phyloP scores from a whole-genome alignment of 1,140 invertebrate species.

The Latrodectus geometricus region DNA sequence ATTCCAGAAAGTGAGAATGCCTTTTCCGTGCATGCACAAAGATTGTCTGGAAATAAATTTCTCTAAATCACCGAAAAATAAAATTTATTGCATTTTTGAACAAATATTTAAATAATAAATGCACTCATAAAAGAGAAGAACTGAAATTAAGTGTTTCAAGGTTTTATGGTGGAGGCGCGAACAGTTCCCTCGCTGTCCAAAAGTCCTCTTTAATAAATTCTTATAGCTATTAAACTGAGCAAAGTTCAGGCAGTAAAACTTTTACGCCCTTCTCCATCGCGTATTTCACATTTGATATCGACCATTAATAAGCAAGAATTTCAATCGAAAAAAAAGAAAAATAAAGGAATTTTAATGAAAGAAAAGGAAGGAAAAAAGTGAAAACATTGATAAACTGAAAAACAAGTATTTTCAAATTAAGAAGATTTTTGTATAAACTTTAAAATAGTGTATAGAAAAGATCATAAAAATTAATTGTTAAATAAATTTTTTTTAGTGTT shows the following conservation, averaged over 20 bases:
- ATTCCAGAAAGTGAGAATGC: not conserved
- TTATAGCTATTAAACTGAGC: not conserved
- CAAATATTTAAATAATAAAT: conserved; percentile 50
- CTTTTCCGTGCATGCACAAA: not conserved
- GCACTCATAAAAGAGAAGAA: conserved; percentile 36
- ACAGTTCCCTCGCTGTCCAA: not conserved
- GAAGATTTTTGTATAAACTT: no score
- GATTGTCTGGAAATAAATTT: not conserved
- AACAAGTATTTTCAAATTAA: no score
- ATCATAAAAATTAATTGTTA: no score
- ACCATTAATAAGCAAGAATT: no score
- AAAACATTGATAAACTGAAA: no score
- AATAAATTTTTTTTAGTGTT: no score
- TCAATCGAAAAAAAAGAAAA: no score
- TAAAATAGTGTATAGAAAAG: no score
- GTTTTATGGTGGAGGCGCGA: not conserved
- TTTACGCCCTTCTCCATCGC: not conserved
- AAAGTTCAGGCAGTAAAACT: not conserved
- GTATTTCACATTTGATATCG: no score
- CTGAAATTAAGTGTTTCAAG: conserved; percentile 37
- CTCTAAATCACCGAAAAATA: not conserved
- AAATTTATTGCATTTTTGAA: conserved; percentile 35
- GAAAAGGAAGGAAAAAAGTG: no score
- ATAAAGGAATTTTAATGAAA: no score
- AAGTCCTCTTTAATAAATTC: not conserved